Conservation (phyloP, 2,797 vertebrate species). For the Mormyrops attenuatus region DNA sequence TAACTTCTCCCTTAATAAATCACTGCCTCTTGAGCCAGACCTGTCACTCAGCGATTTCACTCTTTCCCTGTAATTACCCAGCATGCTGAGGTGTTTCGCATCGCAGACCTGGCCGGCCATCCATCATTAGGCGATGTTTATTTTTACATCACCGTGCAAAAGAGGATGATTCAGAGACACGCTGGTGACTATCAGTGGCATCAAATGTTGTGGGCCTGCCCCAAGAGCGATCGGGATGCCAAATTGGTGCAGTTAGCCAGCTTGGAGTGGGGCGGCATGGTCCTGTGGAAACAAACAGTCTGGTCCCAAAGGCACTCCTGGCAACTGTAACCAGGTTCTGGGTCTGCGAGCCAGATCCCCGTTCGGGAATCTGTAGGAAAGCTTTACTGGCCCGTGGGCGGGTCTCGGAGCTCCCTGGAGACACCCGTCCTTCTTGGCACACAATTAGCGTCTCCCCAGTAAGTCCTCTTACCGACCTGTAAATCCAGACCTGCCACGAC, state of each 20-base stretch:
- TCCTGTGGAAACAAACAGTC: neutral
- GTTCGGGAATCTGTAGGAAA: neutral
- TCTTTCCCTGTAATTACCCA: neutral
- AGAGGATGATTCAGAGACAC: neutral
- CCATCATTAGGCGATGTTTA: neutral
- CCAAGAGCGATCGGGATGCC: neutral
- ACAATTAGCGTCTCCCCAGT: neutral
- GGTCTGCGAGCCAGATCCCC: neutral
- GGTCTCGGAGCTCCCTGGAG: neutral
- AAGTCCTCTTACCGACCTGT: neutral
- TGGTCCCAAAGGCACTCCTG: neutral
- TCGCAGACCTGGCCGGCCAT: neutral
- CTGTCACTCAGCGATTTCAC: neutral
- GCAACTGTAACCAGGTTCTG: neutral
- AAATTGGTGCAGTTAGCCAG: neutral
- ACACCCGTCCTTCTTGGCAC: neutral
- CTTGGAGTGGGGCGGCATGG: neutral
- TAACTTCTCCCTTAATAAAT: slow-evolving; percentile 2
- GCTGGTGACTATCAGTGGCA: neutral
- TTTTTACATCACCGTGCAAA: neutral
- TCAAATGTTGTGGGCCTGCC: neutral
- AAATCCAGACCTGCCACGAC: neutral
- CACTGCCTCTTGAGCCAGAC: neutral
- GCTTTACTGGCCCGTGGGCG: neutral
- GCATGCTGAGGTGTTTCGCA: neutral